Conservation (phyloP, 1,140 invertebrate species). For the Chironomus tepperi region DNA sequence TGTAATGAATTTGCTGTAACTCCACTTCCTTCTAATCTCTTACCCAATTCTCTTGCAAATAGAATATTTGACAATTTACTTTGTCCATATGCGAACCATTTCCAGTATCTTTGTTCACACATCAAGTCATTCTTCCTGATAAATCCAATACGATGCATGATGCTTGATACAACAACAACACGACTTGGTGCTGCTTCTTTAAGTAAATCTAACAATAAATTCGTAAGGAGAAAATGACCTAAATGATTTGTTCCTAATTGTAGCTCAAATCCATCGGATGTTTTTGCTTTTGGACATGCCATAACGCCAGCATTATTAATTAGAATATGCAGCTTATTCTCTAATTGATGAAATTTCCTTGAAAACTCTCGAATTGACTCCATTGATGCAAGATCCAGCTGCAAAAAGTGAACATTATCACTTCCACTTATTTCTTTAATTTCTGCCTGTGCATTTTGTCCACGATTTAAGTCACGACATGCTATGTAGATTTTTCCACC, state of each 20-base stretch:
- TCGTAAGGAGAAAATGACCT: constrained; percentile 58
- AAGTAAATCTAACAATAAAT: constrained; percentile 49
- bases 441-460: constrained; percentile 58
- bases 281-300: constrained; percentile 32
- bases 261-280: constrained; percentile 43
- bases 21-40: constrained; percentile 50
- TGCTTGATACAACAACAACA: constrained; percentile 64
- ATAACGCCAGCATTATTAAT: constrained; percentile 32
- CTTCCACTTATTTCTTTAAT: constrained; percentile 64
- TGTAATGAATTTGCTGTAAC: constrained; percentile 66
- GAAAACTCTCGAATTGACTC: constrained; percentile 58
- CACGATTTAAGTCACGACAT: constrained; percentile 64
- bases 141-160: constrained; percentile 52
- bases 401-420: constrained; percentile 64
- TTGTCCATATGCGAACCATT: constrained; percentile 56
- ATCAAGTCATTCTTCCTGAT: constrained; percentile 67
- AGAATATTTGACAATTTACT: constrained; percentile 73
- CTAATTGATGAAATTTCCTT: constrained; percentile 30
- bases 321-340: constrained; percentile 28
- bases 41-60: constrained; percentile 59
- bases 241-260: constrained; percentile 46
- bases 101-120: constrained; percentile 52
- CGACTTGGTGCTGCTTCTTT: constrained; percentile 57
- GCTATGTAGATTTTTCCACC: constrained; percentile 72
- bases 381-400: constrained; percentile 66